Evolutionary conservation across 2,797 vertebrate species (phyloP).

Genomic region (Brachyalestes nurse): DNA sequence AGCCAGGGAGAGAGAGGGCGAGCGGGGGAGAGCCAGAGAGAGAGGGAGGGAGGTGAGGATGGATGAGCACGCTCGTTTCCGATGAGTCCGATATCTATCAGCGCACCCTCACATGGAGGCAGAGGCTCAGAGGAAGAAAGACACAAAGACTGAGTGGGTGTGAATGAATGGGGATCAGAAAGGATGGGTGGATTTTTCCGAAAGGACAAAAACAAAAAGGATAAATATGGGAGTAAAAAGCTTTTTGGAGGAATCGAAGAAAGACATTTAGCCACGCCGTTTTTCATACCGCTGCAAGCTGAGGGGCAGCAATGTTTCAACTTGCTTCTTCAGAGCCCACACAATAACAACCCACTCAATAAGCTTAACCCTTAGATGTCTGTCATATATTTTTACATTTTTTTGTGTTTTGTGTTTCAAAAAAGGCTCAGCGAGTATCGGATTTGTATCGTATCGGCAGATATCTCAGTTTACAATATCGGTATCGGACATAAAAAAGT

Average conservation of each 20-base stretch:
- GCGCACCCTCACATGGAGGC: constrained; percentile 38
- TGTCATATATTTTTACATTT: no score
- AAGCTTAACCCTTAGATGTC: no score
- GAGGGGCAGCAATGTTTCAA: neutral
- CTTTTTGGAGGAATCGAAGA: constrained; percentile 11
- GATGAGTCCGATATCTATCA: constrained; percentile 51
- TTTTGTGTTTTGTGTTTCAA: no score
- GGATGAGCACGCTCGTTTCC: constrained; percentile 45
- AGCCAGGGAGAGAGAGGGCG: neutral
- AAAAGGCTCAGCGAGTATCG: no score
- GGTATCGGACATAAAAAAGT: no score
- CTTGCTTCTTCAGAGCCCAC: no score
- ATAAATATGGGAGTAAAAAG: neutral
- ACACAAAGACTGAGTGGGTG: constrained; percentile 5
- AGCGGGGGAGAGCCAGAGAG: constrained; percentile 20
- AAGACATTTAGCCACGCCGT: neutral
- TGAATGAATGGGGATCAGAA: constrained; percentile 5
- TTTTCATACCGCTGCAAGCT: neutral
- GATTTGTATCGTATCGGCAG: no score
- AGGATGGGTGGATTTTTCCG: constrained; percentile 20
- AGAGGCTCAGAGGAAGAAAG: constrained; percentile 5
- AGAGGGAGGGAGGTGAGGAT: constrained; percentile 44
- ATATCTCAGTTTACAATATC: no score
- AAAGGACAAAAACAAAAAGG: neutral
- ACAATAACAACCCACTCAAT: no score